Base-by-base conservation (phyloP, 2,797 vertebrate species). In the Sebastes nivosus region DNA sequence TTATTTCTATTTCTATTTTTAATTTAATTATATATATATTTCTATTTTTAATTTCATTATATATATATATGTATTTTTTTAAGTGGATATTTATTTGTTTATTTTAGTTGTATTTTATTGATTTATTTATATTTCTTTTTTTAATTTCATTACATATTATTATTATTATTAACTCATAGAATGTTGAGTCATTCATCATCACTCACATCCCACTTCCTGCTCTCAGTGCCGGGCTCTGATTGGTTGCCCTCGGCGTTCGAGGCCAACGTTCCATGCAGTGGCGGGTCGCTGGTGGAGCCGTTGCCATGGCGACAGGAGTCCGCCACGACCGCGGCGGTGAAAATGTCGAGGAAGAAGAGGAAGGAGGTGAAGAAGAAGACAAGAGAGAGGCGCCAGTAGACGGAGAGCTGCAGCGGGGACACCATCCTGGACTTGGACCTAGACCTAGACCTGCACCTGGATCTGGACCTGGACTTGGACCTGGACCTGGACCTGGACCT, bases 281-380 rank as follows among this genome's bases (percentile, higher is more conserved):
- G 36, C 36, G 36, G 36, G 36, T 38, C 36, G 36, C 36, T 38
- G 36, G 12, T 38, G 36, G 36, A 38, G 36, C 36, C 27, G 77
- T 88, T 87, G 58, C 58, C 77, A 29, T 67, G 67, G 69, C 2
- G 80, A 91, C 95, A 95, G 4, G 80, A 75, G 3, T 36, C 30
- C 0, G 29, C 58, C 14, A 84, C 59, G 0, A 91, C 18, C 2
- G 84, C 58, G 0, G 52, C 63, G 0, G 86, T 71, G 68, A 95
- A 95, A 22, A 95, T 89, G 81, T 96, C 95, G 6, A 95, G 74
- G 27, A 95, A 96, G 87, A 95, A 96, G 5, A 95, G 87, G 29
- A 95, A 94, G 0, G 95, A 72, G 2, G 42, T 88, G 76, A 95
- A 93, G 79, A 95, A 71, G 60, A 94, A 94, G 55, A 92, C 25